phyloP scores from a whole-genome alignment of 2,888 invertebrate species.

The Acleris sparsana region DNA sequence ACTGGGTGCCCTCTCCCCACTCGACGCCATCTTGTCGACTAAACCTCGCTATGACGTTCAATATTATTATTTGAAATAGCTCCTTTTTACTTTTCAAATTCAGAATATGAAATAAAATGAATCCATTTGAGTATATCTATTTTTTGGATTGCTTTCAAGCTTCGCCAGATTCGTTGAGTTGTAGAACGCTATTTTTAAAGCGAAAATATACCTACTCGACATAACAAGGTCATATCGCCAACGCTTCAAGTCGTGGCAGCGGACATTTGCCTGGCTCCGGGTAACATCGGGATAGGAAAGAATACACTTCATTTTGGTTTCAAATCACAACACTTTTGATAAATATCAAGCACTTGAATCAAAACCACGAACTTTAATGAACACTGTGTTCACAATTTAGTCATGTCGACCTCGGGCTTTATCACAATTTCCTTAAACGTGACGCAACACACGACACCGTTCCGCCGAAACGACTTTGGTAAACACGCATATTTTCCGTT shows the following conservation, averaged over 20 bases:
- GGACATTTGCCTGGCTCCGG: slow-evolving; percentile 79
- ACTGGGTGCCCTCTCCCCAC: slow-evolving; percentile 83
- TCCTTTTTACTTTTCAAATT: slow-evolving; percentile 51
- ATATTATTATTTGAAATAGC: slow-evolving; percentile 74
- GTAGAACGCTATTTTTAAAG: slow-evolving; percentile 43
- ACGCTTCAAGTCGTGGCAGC: slow-evolving; percentile 73
- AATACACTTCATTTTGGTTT: slow-evolving; percentile 64
- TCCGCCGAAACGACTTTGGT: slow-evolving; percentile 84
- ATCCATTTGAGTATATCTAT: slow-evolving; percentile 3
- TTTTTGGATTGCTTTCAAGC: no score
- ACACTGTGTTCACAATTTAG: slow-evolving; percentile 73
- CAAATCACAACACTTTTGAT: slow-evolving; percentile 63
- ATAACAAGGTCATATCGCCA: slow-evolving; percentile 80
- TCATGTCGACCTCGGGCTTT: slow-evolving; percentile 82
- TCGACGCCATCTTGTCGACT: slow-evolving; percentile 80
- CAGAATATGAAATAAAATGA: slow-evolving; percentile 35
- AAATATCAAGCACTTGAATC: slow-evolving; percentile 54
- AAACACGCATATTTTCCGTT: slow-evolving; percentile 85
- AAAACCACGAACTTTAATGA: slow-evolving; percentile 60
- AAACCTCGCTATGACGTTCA: slow-evolving; percentile 79
- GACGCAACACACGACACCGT: slow-evolving; percentile 83
- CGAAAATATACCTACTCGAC: slow-evolving; percentile 77
- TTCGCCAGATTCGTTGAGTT: not conserved
- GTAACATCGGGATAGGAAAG: slow-evolving; percentile 72
- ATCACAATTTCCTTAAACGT: slow-evolving; percentile 82